Evolutionary conservation across 2,797 vertebrate species (phyloP), one percentile per base, ranked within the genome.

Genomic region (Artibeus jamaicensis): DNA sequence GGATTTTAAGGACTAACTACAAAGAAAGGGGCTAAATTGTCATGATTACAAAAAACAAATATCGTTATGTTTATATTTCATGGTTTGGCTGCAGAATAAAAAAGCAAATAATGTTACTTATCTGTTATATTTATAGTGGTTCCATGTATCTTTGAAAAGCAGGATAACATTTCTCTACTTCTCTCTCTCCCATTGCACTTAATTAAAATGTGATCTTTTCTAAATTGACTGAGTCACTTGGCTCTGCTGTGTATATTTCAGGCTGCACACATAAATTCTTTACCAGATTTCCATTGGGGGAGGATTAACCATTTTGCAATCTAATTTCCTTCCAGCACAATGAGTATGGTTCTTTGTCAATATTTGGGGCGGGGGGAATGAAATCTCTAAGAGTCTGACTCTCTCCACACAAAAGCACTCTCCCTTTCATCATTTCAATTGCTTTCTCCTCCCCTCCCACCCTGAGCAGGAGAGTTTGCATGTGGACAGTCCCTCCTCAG

Each of bases 201-300:
- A 97, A 97, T 96, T 98, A 97, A 97, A 96, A 95, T 96, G 55
- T 82, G 86, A 96, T 96, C 19, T 82, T 95, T 97, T 96, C 82
- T 88, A 97, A 94, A 89, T 79, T 90, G 86, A 84, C 84, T 74
- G 70, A 96, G 89, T 93, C 96, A 94, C 29, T 94, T 95, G 91
- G 83, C 68, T 91, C 87, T 91, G 68, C 26, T 95, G 42, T 86
- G 53, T 95, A 71, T 95, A 94, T 79, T 90, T 86, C 59, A 84
- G 89, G 82, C 96, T 32, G 14, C 18, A 71, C 9, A 57, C 16
- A 78, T 70, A 97, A 89, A 88, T 94, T 95, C 71, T 79, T 50
- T 65, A 76, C 62, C 93, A 93, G 0, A 0, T 76, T 92, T 96
- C 76, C 92, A 94, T 37, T 88, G 94, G 91, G 44, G 12, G 0